Percentiles rank a stretch among this genome's conserved stretches.
phyloP scores from a whole-genome alignment of 2,113 vertebrate genomes.

The Sapajus apella region DNA sequence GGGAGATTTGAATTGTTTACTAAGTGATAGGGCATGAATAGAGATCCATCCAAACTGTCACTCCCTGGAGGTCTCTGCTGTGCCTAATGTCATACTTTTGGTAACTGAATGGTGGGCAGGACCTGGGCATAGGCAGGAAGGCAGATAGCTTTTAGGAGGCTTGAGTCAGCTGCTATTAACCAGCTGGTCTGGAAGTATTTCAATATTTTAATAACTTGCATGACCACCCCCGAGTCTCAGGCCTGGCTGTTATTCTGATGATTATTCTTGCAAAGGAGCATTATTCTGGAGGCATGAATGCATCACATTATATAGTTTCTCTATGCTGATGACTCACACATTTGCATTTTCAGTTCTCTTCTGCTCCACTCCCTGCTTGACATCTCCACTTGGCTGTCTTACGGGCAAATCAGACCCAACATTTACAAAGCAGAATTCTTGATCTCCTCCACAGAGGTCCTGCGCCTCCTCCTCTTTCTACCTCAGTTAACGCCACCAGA shows the following conservation, averaged over 20 bases:
- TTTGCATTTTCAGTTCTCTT: background rate
- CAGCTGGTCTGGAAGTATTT: background rate
- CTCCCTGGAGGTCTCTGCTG: background rate
- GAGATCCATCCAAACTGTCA: background rate
- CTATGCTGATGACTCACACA: slow-evolving; percentile 37
- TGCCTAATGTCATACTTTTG: background rate
- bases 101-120: background rate
- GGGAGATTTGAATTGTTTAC: background rate
- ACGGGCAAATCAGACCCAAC: background rate
- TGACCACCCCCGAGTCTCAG: background rate
- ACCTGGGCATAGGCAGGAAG: background rate
- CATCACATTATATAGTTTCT: slow-evolving; percentile 48
- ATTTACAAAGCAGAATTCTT: background rate
- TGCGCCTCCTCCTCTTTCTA: background rate
- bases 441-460: background rate
- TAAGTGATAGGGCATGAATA: background rate
- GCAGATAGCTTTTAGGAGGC: background rate
- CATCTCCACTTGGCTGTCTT: background rate
- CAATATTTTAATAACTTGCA: slow-evolving; percentile 13
- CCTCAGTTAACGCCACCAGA: background rate
- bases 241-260: slow-evolving; percentile 13
- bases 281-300: slow-evolving; percentile 47
- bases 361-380: background rate
- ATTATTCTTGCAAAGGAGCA: slow-evolving; percentile 9
- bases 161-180: background rate